Evolutionary conservation across 2,797 vertebrate genomes (phyloP), one percentile per base, ranked within the genome.

Genomic region (Gambusia yucatana): DNA sequence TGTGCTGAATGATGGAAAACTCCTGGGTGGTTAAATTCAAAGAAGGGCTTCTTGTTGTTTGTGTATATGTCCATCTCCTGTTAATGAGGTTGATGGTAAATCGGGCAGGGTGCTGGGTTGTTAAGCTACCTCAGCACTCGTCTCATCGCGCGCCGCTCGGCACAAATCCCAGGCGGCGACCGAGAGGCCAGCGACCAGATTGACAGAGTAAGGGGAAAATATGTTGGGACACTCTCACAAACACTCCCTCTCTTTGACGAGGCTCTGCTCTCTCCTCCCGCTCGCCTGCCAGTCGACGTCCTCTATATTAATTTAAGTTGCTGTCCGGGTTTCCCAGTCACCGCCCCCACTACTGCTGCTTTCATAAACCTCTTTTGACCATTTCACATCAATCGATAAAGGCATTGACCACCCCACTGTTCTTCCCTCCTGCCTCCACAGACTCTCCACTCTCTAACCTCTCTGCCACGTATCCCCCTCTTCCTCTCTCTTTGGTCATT

Each of bases 201-300:
- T 92, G 91, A 92, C 78, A 7, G 80, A 87, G 87, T 75, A 85
- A 86, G 92, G 85, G 81, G 84, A 84, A 86, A 94, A 93, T 89
- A 90, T 93, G 92, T 92, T 89, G 76, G 87, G 87, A 90, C 90
- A 89, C 86, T 89, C 87, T 86, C 80, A 70, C 74, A 69, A 84
- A 90, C 92, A 88, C 92, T 84, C 92, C 82, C 91, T 87, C 91
- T 92, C 87, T 81, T 89, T 91, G 91, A 92, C 81, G 67, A 87
- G 78, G 79, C 84, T 84, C 82, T 84, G 84, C 92, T 91, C 89
- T 93, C 85, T 90, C 87, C 91, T 91, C 92, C 88, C 84, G 91
- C 92, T 95, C 88, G 82, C 89, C 94, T 91, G 87, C 89, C 92
- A 83, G 86, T 92, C 93, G 91, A 94, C 92, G 92, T 93, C 88